These are phyloP conservation scores for Dasypolia templi DNA, from an alignment of 2,888 invertebrate genomes.

Conservation along the genomic window DNA sequence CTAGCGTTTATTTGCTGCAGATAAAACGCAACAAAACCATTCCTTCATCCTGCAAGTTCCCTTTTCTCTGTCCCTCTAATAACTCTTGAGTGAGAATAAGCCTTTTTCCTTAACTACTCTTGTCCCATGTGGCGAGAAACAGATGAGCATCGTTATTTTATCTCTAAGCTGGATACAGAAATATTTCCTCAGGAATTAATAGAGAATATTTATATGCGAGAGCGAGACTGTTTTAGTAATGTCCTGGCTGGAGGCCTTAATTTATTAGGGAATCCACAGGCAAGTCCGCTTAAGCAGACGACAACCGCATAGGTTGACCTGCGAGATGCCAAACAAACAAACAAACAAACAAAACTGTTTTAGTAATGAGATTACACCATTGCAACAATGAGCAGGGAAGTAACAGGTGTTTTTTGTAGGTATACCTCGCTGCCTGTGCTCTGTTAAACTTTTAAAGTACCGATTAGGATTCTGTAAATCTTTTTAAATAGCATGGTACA, in stretches of 20 bases:
- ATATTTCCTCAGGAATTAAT: slow-evolving; percentile 38
- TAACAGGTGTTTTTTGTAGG: neutral
- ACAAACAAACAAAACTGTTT: too few species aligned
- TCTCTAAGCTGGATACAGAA: slow-evolving; percentile 33
- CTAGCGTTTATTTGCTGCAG: neutral
- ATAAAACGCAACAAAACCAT: slow-evolving; percentile 2
- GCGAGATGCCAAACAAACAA: too few species aligned
- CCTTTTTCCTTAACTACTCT: slow-evolving; percentile 23
- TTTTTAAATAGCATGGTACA: too few species aligned
- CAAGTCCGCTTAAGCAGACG: too few species aligned
- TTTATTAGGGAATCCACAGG: too few species aligned
- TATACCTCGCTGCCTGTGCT: neutral
- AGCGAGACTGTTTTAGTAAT: neutral
- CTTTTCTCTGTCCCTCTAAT: neutral
- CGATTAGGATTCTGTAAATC: neutral
- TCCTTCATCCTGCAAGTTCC: slow-evolving; percentile 2
- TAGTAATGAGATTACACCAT: neutral
- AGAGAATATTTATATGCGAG: slow-evolving; percentile 17
- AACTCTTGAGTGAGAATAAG: slow-evolving; percentile 38
- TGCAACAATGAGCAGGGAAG: neutral
- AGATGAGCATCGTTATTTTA: slow-evolving; percentile 47
- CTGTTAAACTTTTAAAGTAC: neutral
- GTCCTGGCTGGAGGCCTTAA: too few species aligned
- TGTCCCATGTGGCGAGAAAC: slow-evolving; percentile 46
- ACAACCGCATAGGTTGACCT: too few species aligned